Evolutionary conservation across 2,113 vertebrate species (phyloP), one percentile per base, ranked within the genome.

Genomic region (Pluvianellus socialis): DNA sequence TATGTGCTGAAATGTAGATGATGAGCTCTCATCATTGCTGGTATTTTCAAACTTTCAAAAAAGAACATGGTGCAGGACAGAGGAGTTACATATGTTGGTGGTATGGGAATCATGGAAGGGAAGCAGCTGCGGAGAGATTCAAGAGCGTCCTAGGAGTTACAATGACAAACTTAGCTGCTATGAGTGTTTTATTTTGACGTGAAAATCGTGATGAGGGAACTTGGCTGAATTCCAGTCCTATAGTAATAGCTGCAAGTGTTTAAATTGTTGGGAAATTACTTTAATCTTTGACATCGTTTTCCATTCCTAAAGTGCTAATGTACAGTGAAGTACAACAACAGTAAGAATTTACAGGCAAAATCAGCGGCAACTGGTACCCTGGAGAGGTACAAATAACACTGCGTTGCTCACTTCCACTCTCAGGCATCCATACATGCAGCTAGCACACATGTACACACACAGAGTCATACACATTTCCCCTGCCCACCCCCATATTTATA

Each of bases 211-310:
- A 20, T 74, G 56, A 52, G 61, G 44, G 47, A 52, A 66, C 7
- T 5, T 66, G 79, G 38, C 59, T 86, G 76, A 68, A 72, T 79
- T 82, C 59, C 77, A 75, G 32, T 71, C 17, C 14, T 0, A 12
- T 5, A 63, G 74, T 58, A 97, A 94, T 65, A 96, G 42, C 63
- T 65, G 6, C 94, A 93, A 92, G 58, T 12, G n/a, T 93, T 95
- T 47, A 80, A 66, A 33, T 90, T 85, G 88, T 95, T 95, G 92
- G 21, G 32, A 97, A 98, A 97, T 85, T 9, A 96, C 75, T 96
- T 98, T 98, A 98, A 98, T 98, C 47, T 92, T 90, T 68, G 75
- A 93, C 88, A 79, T 86, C 50, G 20, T 76, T 95, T 95, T 96
- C 62, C 76, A 81, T 76, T 86, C 86, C 74, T 96, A 88, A 97